A percentile compares a stretch with the other conserved stretches of the same genome.
These are phyloP conservation scores for Labrus mixtus DNA, from an alignment of 2,113 vertebrate species.

Conservation along the genomic window DNA sequence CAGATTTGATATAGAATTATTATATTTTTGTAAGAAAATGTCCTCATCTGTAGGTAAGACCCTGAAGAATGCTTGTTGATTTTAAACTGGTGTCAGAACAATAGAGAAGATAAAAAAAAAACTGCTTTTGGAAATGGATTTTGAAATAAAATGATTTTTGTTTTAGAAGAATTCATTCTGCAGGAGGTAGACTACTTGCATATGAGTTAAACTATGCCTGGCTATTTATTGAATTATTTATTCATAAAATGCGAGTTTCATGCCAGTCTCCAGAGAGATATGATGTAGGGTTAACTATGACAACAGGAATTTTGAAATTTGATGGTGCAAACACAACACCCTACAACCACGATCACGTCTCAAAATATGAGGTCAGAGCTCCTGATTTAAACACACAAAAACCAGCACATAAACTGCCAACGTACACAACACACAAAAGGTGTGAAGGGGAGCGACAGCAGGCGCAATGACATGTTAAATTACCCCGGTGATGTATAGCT, in stretches of 20 bases:
- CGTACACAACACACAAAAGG: conserved; percentile 62
- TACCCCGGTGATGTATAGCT: conserved; percentile 98
- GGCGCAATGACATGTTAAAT: conserved; percentile 99
- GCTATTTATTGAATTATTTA: not conserved
- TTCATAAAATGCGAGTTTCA: not conserved
- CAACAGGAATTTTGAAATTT: conserved; percentile 12
- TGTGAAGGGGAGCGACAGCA: conserved; percentile 89
- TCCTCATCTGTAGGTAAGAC: not conserved
- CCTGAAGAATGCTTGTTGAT: not conserved
- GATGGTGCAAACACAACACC: conserved; percentile 24
- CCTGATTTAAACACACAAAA: conserved; percentile 44
- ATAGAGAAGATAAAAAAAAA: too few relatives aligned
- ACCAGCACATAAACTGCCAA: conserved; percentile 33
- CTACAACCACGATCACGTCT: conserved; percentile 6
- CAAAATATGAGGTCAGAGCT: conserved; percentile 40
- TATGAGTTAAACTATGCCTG: not conserved
- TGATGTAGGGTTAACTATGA: conserved; percentile 1
- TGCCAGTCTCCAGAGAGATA: not conserved
- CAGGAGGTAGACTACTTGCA: not conserved
- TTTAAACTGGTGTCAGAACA: not conserved
- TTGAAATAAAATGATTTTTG: too few relatives aligned
- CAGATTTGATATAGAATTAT: conserved; percentile 13
- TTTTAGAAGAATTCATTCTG: not conserved
- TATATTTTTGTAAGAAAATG: not conserved
- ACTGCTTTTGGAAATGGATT: too few relatives aligned